phyloP scores from a whole-genome alignment of 2,797 vertebrate species.

The Tolypeutes matacus region DNA sequence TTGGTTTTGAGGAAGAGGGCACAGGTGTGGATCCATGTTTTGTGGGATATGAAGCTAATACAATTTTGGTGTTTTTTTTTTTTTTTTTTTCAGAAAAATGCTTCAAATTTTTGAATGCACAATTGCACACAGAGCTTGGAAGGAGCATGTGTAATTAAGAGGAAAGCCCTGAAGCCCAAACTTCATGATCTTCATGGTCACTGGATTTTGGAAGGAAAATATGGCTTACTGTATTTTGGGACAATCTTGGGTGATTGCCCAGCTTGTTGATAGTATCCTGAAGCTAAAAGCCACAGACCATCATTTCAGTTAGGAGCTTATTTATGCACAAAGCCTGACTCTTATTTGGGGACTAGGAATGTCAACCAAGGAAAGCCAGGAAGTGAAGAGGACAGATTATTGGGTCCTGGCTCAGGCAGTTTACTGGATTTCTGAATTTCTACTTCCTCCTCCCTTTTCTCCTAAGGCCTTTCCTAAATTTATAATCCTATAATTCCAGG shows the following conservation, averaged over 20 bases:
- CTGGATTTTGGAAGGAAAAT: neutral
- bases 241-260: neutral
- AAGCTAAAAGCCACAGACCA: rapidly evolving
- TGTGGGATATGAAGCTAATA: neutral
- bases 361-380: rapidly evolving
- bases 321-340: neutral
- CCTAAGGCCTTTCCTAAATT: neutral
- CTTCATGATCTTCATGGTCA: neutral
- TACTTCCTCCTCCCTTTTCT: neutral
- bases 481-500: neutral
- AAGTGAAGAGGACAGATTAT: neutral
- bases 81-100: neutral
- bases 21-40: neutral
- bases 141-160: rapidly evolving
- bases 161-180: neutral
- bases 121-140: neutral
- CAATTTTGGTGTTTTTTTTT: neutral
- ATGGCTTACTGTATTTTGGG: no score
- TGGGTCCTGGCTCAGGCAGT: neutral
- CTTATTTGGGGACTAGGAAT: neutral
- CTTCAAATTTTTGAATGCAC: neutral
- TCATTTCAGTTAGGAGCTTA: no score
- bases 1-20: neutral
- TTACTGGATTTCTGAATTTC: neutral
- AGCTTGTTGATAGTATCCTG: neutral